These are phyloP conservation scores for Portevinia maculata DNA, from an alignment of 2,888 invertebrate species.

Conservation along the genomic window DNA sequence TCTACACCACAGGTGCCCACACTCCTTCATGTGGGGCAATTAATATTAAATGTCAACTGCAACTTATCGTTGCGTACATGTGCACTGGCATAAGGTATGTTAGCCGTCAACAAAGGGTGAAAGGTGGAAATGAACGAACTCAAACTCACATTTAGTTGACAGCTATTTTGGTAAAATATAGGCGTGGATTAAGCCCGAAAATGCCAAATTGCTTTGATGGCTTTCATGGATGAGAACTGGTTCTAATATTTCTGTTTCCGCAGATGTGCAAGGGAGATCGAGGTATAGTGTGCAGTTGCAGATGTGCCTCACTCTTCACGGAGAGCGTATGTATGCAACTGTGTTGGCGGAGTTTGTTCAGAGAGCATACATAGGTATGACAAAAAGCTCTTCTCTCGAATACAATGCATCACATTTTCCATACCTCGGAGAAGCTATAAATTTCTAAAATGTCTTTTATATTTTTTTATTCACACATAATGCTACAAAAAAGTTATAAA, in stretches of 20 bases:
- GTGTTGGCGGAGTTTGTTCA: constrained; percentile 4
- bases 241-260: constrained; percentile 14
- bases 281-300: constrained; percentile 19
- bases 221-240: constrained; percentile 21
- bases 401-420: not conserved
- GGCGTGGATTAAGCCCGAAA: constrained; percentile 55
- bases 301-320: not conserved
- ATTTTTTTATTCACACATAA: constrained; percentile 49
- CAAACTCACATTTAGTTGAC: constrained; percentile 11
- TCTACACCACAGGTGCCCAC: not conserved
- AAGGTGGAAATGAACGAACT: constrained; percentile 29
- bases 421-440: constrained; percentile 1
- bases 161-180: constrained; percentile 40
- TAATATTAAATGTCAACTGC: constrained; percentile 35
- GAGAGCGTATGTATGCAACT: constrained; percentile 5
- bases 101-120: constrained; percentile 19
- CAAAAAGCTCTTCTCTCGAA: constrained; percentile 21
- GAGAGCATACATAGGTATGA: not conserved
- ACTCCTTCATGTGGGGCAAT: constrained; percentile 7
- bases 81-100: not conserved
- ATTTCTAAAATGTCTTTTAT: constrained; percentile 39
- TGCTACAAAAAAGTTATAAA: constrained; percentile 34
- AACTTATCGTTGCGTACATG: constrained; percentile 5
- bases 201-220: constrained; percentile 36
- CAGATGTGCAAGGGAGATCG: constrained; percentile 54